Base-by-base conservation (phyloP, 1,140 invertebrate species). In the Saccostrea cuccullata region DNA sequence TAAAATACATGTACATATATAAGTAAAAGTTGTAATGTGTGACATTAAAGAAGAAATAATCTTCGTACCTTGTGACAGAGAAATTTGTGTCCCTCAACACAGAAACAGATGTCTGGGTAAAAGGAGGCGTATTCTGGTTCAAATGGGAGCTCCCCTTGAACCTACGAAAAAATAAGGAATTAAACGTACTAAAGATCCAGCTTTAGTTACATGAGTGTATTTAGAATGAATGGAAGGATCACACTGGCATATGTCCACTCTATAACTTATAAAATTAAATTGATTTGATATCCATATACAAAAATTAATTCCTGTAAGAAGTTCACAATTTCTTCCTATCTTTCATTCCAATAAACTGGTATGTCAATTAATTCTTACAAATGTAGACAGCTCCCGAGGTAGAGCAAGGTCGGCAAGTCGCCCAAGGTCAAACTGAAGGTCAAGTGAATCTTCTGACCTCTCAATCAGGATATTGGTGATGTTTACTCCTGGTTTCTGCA, bases 61-160 rank as follows among this genome's bases (percentile, higher is more conserved):
- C 56, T 77, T 17, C 70, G 20, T 26, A 86, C 95, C 94, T 96
- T 96, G 88, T 96, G 96, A 91, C 95, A 96, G 58, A 94, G 91
- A 88, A 96, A 96, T 4, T 90, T 91, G 85, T 95, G 92, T 12
- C 92, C 94, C 30, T 95, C 93, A 12, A 96, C 94, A n/a, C 90
- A 70, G 85, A 96, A 95, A 83, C 93, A 94, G 11, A 96, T 89
- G 91, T 96, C 96, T 88, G 94, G 90, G 90, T 94, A 95, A 5
- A 87, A 87, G 13, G 91, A 92, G 15, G 91, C 91, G 58, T 89
- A 87, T 36, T 94, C 92, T 36, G 94, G 93, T 77, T 93, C 93
- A 91, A 95, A 95, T 9, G 95, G 95, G 73, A 95, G 91, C 89
- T 95, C 93, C 40, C 92, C 93, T 55, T 84, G 40, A 15, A 91